These are phyloP conservation scores for Lochmaea crataegi DNA, from an alignment of 2,888 invertebrate species.

Conservation along the genomic window DNA sequence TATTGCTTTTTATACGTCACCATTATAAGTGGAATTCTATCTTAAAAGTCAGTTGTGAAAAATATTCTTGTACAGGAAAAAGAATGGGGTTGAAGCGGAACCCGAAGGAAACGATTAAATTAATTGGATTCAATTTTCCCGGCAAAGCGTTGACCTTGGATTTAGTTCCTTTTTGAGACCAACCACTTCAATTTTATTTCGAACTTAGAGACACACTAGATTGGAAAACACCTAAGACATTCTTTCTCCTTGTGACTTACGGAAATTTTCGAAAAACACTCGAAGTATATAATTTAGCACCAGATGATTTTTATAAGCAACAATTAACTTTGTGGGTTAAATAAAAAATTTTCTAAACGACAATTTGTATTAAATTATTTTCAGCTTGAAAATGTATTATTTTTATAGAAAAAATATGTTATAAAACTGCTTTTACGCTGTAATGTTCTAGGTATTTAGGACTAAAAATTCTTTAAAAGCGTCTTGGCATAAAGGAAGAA, in stretches of 20 bases:
- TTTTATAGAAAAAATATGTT: not conserved
- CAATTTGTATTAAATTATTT: no score
- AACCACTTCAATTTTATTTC: slow-evolving; percentile 2
- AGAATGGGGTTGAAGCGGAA: not conserved
- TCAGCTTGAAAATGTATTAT: no score
- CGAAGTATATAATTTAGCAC: no score
- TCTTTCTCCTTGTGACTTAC: no score
- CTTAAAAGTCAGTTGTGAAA: not conserved
- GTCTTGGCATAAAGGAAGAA: slow-evolving; percentile 4
- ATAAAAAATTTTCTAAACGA: no score
- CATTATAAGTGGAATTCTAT: not conserved
- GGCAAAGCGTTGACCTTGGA: slow-evolving; percentile 7
- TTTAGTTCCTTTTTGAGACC: not conserved
- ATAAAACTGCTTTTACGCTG: not conserved
- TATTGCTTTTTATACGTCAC: not conserved
- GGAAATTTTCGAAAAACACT: no score
- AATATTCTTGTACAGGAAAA: slow-evolving; percentile 9
- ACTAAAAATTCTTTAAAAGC: slow-evolving; percentile 3
- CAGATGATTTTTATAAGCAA: no score
- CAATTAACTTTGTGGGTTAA: no score
- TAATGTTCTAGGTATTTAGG: not conserved
- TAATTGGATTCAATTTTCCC: slow-evolving; percentile 14
- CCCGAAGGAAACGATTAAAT: not conserved
- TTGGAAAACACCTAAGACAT: no score
- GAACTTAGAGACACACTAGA: not conserved